Evolutionary conservation across 2,113 vertebrate genomes (phyloP), one percentile per base, ranked within the genome.

Genomic region (Neolamprologus tretocephalus): DNA sequence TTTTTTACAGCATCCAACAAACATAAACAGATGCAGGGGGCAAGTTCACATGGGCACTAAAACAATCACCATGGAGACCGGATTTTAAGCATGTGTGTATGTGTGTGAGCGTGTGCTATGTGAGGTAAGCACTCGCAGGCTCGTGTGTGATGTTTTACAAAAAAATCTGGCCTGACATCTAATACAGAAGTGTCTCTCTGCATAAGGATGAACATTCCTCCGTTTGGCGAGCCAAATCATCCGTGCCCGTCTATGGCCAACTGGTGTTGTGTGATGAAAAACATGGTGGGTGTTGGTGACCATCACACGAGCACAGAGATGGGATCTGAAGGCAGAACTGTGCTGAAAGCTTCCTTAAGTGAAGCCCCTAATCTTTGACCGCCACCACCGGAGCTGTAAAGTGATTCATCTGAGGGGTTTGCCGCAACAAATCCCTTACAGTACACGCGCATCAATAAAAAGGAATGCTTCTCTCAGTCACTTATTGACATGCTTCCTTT

Each of bases 21-120:
- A 95, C 26, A 90, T 91, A 96, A 95, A 94, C 95, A 95, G 93
- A 96, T 95, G 95, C 94, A 95, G 89, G 91, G 95, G 94, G 89
- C 89, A 93, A 94, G 96, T 95, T 95, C 93, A 92, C 92, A 90
- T 86, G 87, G 92, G 94, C 94, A 93, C 88, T 95, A 95, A 95
- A 95, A 95, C 92, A 94, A 95, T 96, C 95, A 95, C 96, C 95
- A 96, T 96, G 96, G 96, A 94, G 96, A 96, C 95, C 91, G 35
- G 87, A 84, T 86, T 93, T 92, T 86, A 88, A 92, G 89, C 42
- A 81, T 84, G 85, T 53, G 49, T 51, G 75, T 80, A 37, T 87
- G 71, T 53, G 54, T 68, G 40, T 82, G 71, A 19, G 14, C 42
- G 23, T 75, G 42, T 66, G 81, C 33, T 87, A 35, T 66, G 86